phyloP scores from a whole-genome alignment of 1,140 invertebrate species.

The Ceratina australensis region DNA sequence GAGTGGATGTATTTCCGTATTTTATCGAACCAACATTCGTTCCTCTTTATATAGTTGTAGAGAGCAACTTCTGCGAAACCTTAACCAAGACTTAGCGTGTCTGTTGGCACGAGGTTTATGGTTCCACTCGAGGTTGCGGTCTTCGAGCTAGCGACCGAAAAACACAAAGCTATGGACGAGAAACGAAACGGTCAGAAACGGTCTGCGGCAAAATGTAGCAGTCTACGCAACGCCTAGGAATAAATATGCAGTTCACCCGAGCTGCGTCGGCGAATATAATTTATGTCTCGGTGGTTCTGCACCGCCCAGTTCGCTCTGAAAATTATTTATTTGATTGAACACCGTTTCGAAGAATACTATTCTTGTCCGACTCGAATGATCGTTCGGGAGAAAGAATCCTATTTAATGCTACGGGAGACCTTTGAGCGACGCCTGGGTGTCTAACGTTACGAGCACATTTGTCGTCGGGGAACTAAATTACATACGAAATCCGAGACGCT shows the following conservation, averaged over 20 bases:
- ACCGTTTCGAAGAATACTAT: constrained; percentile 66
- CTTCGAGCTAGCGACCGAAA: constrained; percentile 19
- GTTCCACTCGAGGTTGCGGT: constrained; percentile 24
- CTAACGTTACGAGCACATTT: neutral
- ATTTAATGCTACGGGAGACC: too few relatives aligned
- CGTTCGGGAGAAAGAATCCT: constrained; percentile 8
- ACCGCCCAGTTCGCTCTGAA: constrained; percentile 71
- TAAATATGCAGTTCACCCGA: constrained; percentile 60
- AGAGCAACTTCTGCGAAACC: constrained; percentile 51
- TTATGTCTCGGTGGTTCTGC: constrained; percentile 71
- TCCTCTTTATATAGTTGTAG: constrained; percentile 49
- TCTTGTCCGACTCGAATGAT: constrained; percentile 39
- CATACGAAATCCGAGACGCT: constrained; percentile 15
- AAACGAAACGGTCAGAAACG: neutral
- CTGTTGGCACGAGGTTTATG: constrained; percentile 54
- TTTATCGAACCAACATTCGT: too few relatives aligned
- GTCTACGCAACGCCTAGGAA: constrained; percentile 55
- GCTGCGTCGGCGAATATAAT: constrained; percentile 76
- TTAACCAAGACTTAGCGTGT: too few relatives aligned
- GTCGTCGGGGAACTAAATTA: neutral
- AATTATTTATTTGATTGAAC: constrained; percentile 75
- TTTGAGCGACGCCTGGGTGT: constrained; percentile 31
- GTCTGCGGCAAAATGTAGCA: constrained; percentile 55
- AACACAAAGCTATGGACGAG: constrained; percentile 2
- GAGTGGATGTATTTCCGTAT: too few relatives aligned